Evolutionary conservation across 2,113 vertebrate species (phyloP).

Genomic region (Colaptes auratus): DNA sequence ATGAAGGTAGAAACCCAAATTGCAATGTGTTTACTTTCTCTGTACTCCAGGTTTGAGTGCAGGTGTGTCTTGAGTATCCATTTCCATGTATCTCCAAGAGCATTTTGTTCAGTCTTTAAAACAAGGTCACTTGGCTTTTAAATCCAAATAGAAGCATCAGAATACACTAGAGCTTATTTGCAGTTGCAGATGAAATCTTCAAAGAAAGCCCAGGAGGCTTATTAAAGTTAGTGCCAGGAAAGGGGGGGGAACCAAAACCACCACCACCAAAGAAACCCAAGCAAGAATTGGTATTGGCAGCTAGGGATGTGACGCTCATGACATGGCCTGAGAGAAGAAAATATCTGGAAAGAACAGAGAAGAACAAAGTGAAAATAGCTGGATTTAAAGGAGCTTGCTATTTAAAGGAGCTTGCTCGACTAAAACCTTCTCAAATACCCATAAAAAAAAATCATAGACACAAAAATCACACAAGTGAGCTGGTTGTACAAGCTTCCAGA

Average conservation of each 20-base stretch:
- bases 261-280: neutral
- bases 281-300: neutral
- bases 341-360: neutral
- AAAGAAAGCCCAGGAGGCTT: constrained; percentile 24
- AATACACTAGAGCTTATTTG: neutral
- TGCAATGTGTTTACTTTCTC: neutral
- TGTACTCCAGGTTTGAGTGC: neutral
- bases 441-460: neutral
- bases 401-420: neutral
- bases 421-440: neutral
- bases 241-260: neutral
- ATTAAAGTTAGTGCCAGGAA: constrained; percentile 4
- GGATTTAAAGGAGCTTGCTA: neutral
- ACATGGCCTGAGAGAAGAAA: neutral
- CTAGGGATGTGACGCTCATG: neutral
- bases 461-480: neutral
- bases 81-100: neutral
- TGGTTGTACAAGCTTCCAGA: neutral
- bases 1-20: neutral
- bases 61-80: neutral
- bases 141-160: neutral
- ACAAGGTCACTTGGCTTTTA: neutral
- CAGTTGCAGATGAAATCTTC: constrained; percentile 9
- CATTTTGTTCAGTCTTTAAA: neutral
- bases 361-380: neutral